Evolutionary conservation across 2,888 invertebrate species (phyloP), one percentile per base, ranked within the genome.

Genomic region (Drosophila mimica): DNA sequence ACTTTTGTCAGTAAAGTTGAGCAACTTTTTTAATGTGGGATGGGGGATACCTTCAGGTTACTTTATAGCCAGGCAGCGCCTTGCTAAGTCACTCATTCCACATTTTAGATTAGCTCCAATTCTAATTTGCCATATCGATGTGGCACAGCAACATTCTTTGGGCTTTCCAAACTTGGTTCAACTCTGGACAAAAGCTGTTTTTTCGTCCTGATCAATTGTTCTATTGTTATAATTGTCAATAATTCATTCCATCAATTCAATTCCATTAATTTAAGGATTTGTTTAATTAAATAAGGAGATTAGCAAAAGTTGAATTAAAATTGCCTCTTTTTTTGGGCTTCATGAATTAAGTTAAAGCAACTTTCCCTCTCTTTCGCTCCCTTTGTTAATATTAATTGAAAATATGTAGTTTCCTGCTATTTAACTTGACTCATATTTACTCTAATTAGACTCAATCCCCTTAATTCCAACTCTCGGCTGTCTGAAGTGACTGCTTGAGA

Each of bases 1-100:
- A 85, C 76, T 85, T 85, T 70, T 48, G 52, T 72, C 58, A 72
- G 76, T 79, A 73, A 67, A 72, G 67, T 78, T 69, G 52, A 57
- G 56, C 43, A 62, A 79, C 59, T 79, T 70, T 64, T 25, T 25
- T 25, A 25, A 25, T 25, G 25, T 25, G 25, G 25, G 25, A 2
- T 25, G 25, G 25, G 25, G 25, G 25, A 53, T 46, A 46, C 65
- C 51, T 46, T 64, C 31, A 38, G 61, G 49, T 76, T 54, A 71
- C 64, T 71, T 75, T 62, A 77, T 65, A 46, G 46, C 53, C 46
- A 43, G 6, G 4, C 6, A 43, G 8, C 9, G 3, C 3, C 9
- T 34, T 17, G 36, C 28, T n/a, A 40, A 20, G 51, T n/a, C 34
- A 36, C 67, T 28, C 11, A 28, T 40, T 28, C 51, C 0, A n/a